phyloP scores from a whole-genome alignment of 2,888 invertebrate genomes.

The Carpatolechia fugitivella region DNA sequence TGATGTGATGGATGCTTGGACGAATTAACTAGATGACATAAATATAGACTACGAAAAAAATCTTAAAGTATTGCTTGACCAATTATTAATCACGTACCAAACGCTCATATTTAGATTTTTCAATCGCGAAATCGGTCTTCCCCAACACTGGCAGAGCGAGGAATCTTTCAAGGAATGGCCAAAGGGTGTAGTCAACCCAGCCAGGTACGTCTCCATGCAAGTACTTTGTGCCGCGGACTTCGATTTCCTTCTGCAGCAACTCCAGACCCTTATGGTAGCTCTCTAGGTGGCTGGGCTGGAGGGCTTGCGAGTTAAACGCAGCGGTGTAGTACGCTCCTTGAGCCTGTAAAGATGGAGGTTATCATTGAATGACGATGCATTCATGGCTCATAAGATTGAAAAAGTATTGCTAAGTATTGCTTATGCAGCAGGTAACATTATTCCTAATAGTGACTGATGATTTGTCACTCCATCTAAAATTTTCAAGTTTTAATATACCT shows the following conservation, averaged over 20 bases:
- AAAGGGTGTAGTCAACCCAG: slow-evolving; percentile 89
- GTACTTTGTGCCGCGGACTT: slow-evolving; percentile 80
- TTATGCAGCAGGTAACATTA: no score
- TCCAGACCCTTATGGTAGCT: slow-evolving; percentile 80
- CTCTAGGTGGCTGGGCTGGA: slow-evolving; percentile 63
- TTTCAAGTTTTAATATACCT: no score
- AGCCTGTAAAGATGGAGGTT: slow-evolving; percentile 47
- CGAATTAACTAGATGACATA: no score
- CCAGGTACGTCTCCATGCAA: slow-evolving; percentile 86
- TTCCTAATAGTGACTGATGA: no score
- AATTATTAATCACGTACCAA: slow-evolving; percentile 78
- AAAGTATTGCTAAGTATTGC: no score
- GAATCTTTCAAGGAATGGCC: slow-evolving; percentile 89
- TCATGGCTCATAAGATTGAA: no score
- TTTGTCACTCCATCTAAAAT: no score
- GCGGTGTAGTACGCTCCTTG: slow-evolving; percentile 77
- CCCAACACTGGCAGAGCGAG: slow-evolving; percentile 78
- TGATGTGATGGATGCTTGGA: no score
- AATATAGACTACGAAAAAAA: no score
- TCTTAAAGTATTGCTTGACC: no score
- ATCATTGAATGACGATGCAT: no score
- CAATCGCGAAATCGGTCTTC: slow-evolving; percentile 82
- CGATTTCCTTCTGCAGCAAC: slow-evolving; percentile 82
- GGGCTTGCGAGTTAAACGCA: slow-evolving; percentile 56
- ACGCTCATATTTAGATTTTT: slow-evolving; percentile 81